A percentile compares a stretch with the other conserved stretches of the same genome.
Evolutionary conservation across 2,113 vertebrate genomes (phyloP).

Genomic region (Myocastor coypus): DNA sequence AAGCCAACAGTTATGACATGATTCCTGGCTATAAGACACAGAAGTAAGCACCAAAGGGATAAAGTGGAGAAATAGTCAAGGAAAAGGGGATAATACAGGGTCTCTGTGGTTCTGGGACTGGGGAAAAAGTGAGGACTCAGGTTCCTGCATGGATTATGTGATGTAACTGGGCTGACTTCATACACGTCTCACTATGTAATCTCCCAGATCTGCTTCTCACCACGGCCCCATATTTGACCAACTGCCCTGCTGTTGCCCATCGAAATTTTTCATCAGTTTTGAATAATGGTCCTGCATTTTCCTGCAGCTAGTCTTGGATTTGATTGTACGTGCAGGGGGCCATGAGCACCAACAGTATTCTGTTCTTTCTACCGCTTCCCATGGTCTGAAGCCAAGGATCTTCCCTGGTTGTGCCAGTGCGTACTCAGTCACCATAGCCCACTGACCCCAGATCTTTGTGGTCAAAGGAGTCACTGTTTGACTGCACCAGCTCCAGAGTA

Average conservation of each 20-base stretch:
- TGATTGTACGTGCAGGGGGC: neutral
- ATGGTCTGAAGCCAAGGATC: too few relatives aligned
- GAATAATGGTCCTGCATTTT: neutral
- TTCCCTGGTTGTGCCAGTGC: neutral
- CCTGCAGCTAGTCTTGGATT: neutral
- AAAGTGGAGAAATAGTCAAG: neutral
- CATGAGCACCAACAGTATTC: fast-evolving
- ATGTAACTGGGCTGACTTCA: neutral
- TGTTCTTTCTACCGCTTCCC: neutral
- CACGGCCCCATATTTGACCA: neutral
- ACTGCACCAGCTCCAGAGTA: neutral
- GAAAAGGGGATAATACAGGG: neutral
- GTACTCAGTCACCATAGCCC: neutral
- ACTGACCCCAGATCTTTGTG: fast-evolving
- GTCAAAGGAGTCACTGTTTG: neutral
- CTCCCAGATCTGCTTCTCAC: neutral
- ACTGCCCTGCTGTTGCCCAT: neutral
- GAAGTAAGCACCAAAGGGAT: neutral
- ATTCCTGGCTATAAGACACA: neutral
- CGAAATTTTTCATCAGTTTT: constrained; percentile 1
- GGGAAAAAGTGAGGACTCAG: neutral
- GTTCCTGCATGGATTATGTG: neutral
- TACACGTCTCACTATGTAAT: fast-evolving
- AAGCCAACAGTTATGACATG: too few relatives aligned
- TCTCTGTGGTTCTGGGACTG: fast-evolving